Evolutionary conservation across 2,113 vertebrate species (phyloP), one percentile per base, ranked within the genome.

Genomic region (Gadus macrocephalus): DNA sequence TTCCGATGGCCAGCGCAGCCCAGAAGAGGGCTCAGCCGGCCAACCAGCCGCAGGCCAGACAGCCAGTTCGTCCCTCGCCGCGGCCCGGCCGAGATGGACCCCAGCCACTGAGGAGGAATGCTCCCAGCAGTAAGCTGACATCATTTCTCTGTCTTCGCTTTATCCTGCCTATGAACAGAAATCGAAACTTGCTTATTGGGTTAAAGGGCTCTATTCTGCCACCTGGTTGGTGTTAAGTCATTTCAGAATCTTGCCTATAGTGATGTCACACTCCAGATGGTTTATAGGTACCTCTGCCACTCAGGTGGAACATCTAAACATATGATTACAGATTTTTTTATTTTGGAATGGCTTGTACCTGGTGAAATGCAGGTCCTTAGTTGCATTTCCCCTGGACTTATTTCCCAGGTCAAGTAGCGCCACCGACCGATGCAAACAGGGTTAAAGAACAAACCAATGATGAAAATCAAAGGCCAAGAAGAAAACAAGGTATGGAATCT

Each of bases 401-500:
- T 14, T 22, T 60, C 22, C 14, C 11, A 3, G 58, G 69, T 72
- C 61, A 89, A 86, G 67, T 64, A 15, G 14, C 72, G 7, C 4
- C 53, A 53, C 42, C 82, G 67, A 64, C 65, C 5, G 64, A 25
- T 64, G 56, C 64, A 56, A 20, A 60, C 5, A 82, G 80, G 65
- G 38, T 25, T 62, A 68, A 81, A 82, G 66, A 3, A 11, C 78
- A 79, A 78, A 17, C 6, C 3, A 53, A 64, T 3, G 85, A 83
- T 77, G 80, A 31, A 90, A 89, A 67, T 88, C 90, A 78, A 92
- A 93, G 91, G 88, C 93, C 82, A 93, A 95, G 93, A 79, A 90
- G 93, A 84, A 90, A 95, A 87, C 94, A 94, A 86, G 95, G 96
- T 98, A 11, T 59, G 4, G 15, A 63, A 31, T 67, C 15, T 2